These are phyloP conservation scores for Trilocha varians DNA, from an alignment of 2,888 invertebrate genomes.

Conservation along the genomic window DNA sequence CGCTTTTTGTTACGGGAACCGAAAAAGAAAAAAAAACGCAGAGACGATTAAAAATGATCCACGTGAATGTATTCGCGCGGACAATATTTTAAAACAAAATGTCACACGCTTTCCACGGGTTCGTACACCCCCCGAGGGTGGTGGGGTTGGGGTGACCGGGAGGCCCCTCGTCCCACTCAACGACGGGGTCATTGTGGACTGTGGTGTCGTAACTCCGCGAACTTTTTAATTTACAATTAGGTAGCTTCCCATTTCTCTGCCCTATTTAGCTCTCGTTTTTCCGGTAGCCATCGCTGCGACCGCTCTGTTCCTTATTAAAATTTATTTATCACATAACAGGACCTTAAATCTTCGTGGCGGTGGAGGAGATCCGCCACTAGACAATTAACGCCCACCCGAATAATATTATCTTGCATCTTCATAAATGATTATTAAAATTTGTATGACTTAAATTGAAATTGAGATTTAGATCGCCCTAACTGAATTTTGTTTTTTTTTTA, in stretches of 20 bases:
- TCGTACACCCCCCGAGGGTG: slow-evolving; percentile 39
- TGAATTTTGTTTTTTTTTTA: too few species aligned
- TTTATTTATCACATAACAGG: slow-evolving; percentile 63
- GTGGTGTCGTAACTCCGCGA: slow-evolving; percentile 73
- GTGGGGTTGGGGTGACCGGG: slow-evolving; percentile 17
- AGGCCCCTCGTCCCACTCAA: slow-evolving; percentile 28
- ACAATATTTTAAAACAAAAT: slow-evolving; percentile 74
- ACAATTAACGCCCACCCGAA: neutral
- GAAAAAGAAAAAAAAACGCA: slow-evolving; percentile 48
- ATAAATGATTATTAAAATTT: neutral
- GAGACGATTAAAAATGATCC: slow-evolving; percentile 66
- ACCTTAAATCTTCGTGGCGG: slow-evolving; percentile 36
- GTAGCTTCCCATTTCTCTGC: slow-evolving; percentile 73
- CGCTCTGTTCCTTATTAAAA: slow-evolving; percentile 61
- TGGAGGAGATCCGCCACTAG: slow-evolving; percentile 1
- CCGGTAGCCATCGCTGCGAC: slow-evolving; percentile 52
- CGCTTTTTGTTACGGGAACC: slow-evolving; percentile 21
- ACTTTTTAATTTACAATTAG: slow-evolving; percentile 75
- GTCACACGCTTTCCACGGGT: slow-evolving; percentile 71
- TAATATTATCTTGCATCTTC: neutral
- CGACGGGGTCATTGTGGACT: slow-evolving; percentile 68
- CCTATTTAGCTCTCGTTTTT: slow-evolving; percentile 73
- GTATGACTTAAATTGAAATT: too few species aligned
- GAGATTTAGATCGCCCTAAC: too few species aligned
- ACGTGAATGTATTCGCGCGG: slow-evolving; percentile 69